phyloP scores from a whole-genome alignment of 2,888 invertebrate species.

The Diadegma fenestrale region DNA sequence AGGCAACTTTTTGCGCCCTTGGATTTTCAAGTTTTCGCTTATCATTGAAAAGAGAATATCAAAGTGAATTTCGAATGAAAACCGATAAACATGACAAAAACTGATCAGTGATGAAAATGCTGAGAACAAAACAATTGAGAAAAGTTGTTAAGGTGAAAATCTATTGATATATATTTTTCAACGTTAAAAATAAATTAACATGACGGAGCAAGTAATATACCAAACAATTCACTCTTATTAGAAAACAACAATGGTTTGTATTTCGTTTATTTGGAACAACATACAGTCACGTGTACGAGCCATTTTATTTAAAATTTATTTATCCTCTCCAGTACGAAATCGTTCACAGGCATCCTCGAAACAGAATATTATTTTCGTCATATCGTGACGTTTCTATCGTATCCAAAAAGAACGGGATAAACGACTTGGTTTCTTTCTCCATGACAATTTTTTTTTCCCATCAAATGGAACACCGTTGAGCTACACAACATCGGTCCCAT shows the following conservation, averaged over 20 bases:
- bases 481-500: neutral
- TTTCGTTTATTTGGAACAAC: constrained; percentile 80
- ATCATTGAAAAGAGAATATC: neutral
- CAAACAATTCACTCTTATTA: constrained; percentile 66
- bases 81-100: neutral
- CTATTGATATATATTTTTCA: neutral
- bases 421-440: constrained; percentile 26
- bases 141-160: neutral
- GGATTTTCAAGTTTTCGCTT: neutral
- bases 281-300: constrained; percentile 77
- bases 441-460: constrained; percentile 18
- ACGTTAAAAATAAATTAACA: neutral
- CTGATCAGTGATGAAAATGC: neutral
- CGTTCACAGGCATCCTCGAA: constrained; percentile 63
- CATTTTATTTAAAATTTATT: constrained; percentile 49
- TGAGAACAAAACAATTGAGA: neutral
- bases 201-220: constrained; percentile 13
- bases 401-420: constrained; percentile 16
- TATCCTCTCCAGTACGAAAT: constrained; percentile 54
- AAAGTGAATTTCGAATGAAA: too few relatives aligned
- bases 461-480: neutral
- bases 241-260: constrained; percentile 79
- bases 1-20: too few relatives aligned
- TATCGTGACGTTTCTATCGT: constrained; percentile 34
- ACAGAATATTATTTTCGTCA: constrained; percentile 39